Percentiles rank a stretch among this genome's conserved stretches.
phyloP scores from a whole-genome alignment of 2,113 vertebrate genomes.

The Heteronetta atricapilla region DNA sequence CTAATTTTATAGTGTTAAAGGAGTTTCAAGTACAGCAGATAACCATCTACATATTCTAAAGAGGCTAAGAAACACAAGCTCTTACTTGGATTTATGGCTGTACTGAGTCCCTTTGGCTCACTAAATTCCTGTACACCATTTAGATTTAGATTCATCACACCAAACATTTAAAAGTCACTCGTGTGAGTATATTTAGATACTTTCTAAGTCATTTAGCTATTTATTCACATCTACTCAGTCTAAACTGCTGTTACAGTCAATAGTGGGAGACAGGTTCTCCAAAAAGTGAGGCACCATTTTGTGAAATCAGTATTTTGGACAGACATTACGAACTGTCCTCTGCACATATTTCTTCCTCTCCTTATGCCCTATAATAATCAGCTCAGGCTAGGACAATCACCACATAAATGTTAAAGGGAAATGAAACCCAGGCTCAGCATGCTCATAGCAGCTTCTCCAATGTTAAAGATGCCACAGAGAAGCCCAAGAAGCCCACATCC shows the following conservation, averaged over 20 bases:
- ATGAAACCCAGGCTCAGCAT: not conserved
- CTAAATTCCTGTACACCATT: not conserved
- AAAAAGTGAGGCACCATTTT: rapidly evolving
- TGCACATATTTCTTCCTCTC: not conserved
- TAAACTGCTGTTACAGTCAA: not conserved
- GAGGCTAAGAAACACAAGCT: not conserved
- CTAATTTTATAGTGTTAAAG: not conserved
- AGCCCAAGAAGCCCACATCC: rapidly evolving
- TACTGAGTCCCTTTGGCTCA: not conserved
- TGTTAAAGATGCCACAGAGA: not conserved
- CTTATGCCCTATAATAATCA: not conserved
- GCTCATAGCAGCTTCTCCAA: not conserved
- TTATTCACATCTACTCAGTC: not conserved
- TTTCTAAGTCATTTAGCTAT: not conserved
- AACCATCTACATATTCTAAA: not conserved
- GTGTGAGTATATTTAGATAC: not conserved
- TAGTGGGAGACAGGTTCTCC: not conserved
- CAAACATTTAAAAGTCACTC: not conserved
- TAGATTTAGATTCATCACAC: not conserved
- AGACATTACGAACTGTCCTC: not conserved
- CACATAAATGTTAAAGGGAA: not conserved
- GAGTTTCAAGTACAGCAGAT: not conserved
- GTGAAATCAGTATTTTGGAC: not conserved
- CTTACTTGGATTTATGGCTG: not conserved
- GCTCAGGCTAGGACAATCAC: not conserved